These are phyloP conservation scores for Probosciger aterrimus DNA, from an alignment of 2,113 vertebrate genomes.

Conservation along the genomic window DNA sequence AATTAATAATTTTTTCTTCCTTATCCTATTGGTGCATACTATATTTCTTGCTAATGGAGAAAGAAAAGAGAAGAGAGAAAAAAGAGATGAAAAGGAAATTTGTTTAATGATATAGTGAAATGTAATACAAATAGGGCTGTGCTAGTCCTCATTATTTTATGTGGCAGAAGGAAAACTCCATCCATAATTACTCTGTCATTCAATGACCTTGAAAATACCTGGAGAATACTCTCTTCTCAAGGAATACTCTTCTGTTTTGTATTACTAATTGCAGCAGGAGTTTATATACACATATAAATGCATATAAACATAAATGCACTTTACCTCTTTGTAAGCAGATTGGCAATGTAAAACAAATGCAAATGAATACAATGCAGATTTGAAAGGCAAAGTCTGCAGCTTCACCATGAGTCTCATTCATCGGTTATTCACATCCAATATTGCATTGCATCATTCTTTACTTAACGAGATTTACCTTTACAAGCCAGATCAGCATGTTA, in stretches of 20 bases:
- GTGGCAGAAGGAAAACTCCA: background rate
- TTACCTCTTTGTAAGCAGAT: background rate
- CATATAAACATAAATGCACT: background rate
- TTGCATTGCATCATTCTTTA: background rate
- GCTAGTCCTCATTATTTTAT: background rate
- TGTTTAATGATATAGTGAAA: background rate
- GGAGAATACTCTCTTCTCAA: background rate
- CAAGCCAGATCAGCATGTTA: background rate
- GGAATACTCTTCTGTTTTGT: background rate
- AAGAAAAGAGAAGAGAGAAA: background rate
- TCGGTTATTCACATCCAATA: background rate
- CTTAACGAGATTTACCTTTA: background rate
- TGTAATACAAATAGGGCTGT: background rate
- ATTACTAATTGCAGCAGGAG: background rate
- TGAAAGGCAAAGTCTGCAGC: conserved; percentile 24
- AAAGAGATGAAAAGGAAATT: background rate
- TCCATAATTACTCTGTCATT: background rate
- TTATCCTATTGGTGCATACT: background rate
- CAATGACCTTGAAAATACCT: background rate
- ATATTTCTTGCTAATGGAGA: background rate
- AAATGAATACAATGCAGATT: background rate
- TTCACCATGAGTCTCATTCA: background rate
- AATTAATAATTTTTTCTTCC: background rate
- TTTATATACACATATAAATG: conserved; percentile 3
- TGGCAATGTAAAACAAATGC: background rate